Percentiles rank a stretch among this genome's conserved stretches.
These are phyloP conservation scores for Boloria euphrosyne DNA, from an alignment of 2,888 invertebrate genomes.

Conservation along the genomic window DNA sequence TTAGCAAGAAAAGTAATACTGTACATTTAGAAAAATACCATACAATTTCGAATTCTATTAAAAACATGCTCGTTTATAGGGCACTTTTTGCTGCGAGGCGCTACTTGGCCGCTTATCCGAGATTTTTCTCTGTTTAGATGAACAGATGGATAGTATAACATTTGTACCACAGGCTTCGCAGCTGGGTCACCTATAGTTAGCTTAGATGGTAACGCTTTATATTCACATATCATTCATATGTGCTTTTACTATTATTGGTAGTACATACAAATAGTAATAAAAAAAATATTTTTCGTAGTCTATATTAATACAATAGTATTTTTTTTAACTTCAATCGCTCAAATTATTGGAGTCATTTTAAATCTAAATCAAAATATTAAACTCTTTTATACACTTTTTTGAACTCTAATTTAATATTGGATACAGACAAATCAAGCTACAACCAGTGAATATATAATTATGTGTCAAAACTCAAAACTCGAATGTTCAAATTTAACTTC, in stretches of 20 bases:
- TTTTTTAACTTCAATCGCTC: too few relatives aligned
- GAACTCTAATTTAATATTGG: too few relatives aligned
- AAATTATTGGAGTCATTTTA: too few relatives aligned
- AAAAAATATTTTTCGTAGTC: too few relatives aligned
- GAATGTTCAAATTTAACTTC: too few relatives aligned
- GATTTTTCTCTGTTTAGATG: slow-evolving; percentile 37
- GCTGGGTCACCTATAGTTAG: slow-evolving; percentile 4
- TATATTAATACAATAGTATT: too few relatives aligned
- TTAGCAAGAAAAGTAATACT: slow-evolving; percentile 42
- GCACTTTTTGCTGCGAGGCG: slow-evolving; percentile 40
- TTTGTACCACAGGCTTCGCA: slow-evolving; percentile 25
- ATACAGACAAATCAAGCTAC: too few relatives aligned
- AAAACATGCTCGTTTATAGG: slow-evolving; percentile 42
- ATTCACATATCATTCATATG: background rate
- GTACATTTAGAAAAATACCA: slow-evolving; percentile 41
- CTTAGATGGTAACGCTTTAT: slow-evolving; percentile 6
- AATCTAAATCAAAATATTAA: too few relatives aligned
- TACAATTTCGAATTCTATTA: slow-evolving; percentile 45
- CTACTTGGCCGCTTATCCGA: slow-evolving; percentile 38
- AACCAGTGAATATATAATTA: too few relatives aligned
- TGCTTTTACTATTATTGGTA: too few relatives aligned
- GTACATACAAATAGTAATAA: background rate
- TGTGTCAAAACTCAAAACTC: too few relatives aligned
- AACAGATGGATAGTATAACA: slow-evolving; percentile 28
- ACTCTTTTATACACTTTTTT: too few relatives aligned